Evolutionary conservation across 2,113 vertebrate genomes (phyloP).

Genomic region (Notiomystis cincta): DNA sequence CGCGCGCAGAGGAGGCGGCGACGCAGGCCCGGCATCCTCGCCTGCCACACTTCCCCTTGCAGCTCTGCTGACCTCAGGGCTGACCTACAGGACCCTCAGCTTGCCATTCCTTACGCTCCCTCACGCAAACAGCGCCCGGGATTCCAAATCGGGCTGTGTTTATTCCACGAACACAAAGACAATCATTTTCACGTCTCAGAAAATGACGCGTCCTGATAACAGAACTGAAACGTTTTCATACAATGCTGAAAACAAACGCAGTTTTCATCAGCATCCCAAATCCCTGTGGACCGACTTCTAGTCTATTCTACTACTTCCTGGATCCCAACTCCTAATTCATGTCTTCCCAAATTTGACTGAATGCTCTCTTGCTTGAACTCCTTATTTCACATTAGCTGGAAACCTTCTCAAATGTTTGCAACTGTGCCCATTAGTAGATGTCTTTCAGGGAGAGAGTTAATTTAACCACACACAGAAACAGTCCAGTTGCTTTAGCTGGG

Average conservation of each 20-base stretch:
- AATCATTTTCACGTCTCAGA: background rate
- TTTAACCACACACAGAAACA: background rate
- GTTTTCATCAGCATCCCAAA: background rate
- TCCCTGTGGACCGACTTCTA: background rate
- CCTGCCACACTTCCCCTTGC: background rate
- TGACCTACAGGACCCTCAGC: conserved; percentile 21
- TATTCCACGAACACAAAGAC: conserved; percentile 5
- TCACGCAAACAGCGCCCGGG: background rate
- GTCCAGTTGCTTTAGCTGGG: background rate
- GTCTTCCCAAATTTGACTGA: background rate
- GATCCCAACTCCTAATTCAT: background rate
- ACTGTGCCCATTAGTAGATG: background rate
- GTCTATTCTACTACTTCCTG: background rate
- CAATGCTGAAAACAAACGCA: background rate
- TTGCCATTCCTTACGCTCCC: background rate
- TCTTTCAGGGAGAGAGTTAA: background rate
- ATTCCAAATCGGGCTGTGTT: background rate
- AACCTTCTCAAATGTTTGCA: background rate
- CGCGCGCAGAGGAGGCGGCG: background rate
- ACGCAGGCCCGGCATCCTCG: background rate
- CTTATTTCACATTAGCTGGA: background rate
- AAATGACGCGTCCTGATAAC: background rate
- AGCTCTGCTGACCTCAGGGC: background rate
- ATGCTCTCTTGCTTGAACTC: background rate
- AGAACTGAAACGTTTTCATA: background rate